A percentile compares a stretch with the other conserved stretches of the same genome.
These are phyloP conservation scores for Brachymystax lenok DNA, from an alignment of 2,797 vertebrate species.

Conservation along the genomic window DNA sequence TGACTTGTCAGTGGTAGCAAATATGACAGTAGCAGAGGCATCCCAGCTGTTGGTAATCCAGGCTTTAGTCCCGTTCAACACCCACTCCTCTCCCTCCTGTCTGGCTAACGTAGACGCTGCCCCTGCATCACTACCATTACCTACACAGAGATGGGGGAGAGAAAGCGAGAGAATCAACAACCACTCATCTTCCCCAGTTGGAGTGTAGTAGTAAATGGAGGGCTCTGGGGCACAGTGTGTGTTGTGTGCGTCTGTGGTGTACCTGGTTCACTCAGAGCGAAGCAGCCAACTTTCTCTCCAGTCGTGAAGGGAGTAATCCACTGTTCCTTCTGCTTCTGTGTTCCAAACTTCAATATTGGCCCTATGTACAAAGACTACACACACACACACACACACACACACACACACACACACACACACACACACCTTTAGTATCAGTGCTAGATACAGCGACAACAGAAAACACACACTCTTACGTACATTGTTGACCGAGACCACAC, in stretches of 20 bases:
- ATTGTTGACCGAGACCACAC: conserved; percentile 93
- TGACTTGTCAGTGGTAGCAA: conserved; percentile 89
- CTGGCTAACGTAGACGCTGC: conserved; percentile 85
- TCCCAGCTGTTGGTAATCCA: conserved; percentile 99
- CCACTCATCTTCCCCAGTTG: too few species aligned
- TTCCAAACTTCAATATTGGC: conserved; percentile 89
- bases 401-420: neutral
- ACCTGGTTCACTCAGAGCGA: conserved; percentile 97
- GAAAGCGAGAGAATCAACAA: too few species aligned
- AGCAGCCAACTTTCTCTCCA: conserved; percentile 92
- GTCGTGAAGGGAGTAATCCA: conserved; percentile 91
- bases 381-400: neutral
- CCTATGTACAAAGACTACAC: conserved; percentile 93
- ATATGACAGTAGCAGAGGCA: conserved; percentile 86
- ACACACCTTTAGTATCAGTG: neutral
- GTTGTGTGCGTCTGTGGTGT: neutral
- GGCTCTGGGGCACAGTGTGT: neutral
- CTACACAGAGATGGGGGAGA: conserved; percentile 60
- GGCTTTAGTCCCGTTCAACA: conserved; percentile 96
- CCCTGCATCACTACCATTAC: conserved; percentile 93
- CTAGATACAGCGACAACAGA: neutral
- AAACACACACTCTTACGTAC: conserved; percentile 60
- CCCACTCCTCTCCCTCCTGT: conserved; percentile 87
- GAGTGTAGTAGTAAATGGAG: too few species aligned
- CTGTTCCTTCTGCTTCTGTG: conserved; percentile 85